A percentile compares a stretch with the other conserved stretches of the same genome.
phyloP scores from a whole-genome alignment of 2,888 invertebrate genomes.

The Augiades crinisus region DNA sequence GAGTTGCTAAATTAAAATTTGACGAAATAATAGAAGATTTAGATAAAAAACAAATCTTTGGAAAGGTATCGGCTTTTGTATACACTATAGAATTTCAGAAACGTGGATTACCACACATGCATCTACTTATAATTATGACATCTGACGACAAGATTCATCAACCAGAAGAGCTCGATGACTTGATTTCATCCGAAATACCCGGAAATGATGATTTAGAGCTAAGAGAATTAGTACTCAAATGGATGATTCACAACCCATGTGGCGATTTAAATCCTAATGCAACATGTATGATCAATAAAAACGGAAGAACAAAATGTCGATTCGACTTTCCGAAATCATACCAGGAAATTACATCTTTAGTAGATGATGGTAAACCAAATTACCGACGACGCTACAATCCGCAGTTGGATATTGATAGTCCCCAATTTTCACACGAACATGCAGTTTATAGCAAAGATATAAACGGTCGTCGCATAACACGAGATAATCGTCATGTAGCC shows the following conservation, averaged over 20 bases:
- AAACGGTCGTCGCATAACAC: conserved; percentile 28
- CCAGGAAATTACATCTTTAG: neutral
- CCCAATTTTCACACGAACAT: conserved; percentile 28
- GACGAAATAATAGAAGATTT: conserved; percentile 32
- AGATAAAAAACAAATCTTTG: conserved; percentile 30
- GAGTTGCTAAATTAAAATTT: conserved; percentile 31
- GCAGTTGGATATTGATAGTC: conserved; percentile 27
- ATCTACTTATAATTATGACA: too few relatives aligned
- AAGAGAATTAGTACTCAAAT: too few relatives aligned
- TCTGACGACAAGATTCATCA: too few relatives aligned
- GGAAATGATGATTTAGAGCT: conserved; percentile 30
- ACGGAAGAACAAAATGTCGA: too few relatives aligned
- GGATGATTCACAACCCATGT: too few relatives aligned
- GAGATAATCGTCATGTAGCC: conserved; percentile 28
- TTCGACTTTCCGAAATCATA: conserved; percentile 26
- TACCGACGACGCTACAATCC: conserved; percentile 30
- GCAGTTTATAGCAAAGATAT: conserved; percentile 24
- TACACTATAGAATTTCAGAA: conserved; percentile 30
- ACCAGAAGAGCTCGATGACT: too few relatives aligned
- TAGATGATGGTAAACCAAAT: conserved; percentile 31
- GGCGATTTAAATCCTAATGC: too few relatives aligned
- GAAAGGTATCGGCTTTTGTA: conserved; percentile 31
- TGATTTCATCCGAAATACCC: too few relatives aligned
- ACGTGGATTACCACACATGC: too few relatives aligned
- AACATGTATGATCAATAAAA: too few relatives aligned